These are phyloP conservation scores for Oplegnathus fasciatus DNA, from an alignment of 2,113 vertebrate genomes.

Conservation along the genomic window DNA sequence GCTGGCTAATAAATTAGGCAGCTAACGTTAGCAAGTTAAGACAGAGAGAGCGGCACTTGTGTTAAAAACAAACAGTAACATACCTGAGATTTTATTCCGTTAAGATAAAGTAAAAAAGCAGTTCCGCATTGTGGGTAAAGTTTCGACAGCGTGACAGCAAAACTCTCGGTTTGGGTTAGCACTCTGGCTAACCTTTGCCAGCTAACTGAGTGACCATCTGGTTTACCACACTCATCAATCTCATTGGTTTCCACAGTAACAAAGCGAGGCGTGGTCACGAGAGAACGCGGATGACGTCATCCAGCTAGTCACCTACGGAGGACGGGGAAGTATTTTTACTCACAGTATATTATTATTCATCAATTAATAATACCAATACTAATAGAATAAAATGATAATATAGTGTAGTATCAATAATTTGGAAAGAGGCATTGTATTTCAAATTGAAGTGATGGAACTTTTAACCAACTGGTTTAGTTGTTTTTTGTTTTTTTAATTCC, in stretches of 20 bases:
- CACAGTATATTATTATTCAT: neutral
- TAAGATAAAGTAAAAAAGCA: neutral
- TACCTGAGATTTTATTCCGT: constrained; percentile 49
- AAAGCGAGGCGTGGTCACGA: constrained; percentile 54
- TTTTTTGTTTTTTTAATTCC: too few relatives aligned
- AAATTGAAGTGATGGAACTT: neutral
- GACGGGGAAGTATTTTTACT: neutral
- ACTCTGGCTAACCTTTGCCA: constrained; percentile 45
- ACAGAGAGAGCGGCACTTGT: neutral
- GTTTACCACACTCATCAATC: constrained; percentile 47
- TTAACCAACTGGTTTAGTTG: neutral
- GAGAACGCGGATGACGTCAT: neutral
- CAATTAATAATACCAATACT: too few relatives aligned
- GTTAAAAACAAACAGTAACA: neutral
- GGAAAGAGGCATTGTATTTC: neutral
- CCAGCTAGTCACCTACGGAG: neutral
- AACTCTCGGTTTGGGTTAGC: constrained; percentile 3
- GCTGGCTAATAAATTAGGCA: constrained; percentile 27
- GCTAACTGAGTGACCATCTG: constrained; percentile 49
- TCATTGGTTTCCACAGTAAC: constrained; percentile 78
- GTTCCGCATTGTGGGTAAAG: neutral
- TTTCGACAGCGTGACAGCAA: neutral
- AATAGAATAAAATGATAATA: neutral
- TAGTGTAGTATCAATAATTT: neutral
- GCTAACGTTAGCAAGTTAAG: constrained; percentile 18